Evolutionary conservation across 1,140 invertebrate species (phyloP), one percentile per base, ranked within the genome.

Genomic region (Contarinia nasturtii): DNA sequence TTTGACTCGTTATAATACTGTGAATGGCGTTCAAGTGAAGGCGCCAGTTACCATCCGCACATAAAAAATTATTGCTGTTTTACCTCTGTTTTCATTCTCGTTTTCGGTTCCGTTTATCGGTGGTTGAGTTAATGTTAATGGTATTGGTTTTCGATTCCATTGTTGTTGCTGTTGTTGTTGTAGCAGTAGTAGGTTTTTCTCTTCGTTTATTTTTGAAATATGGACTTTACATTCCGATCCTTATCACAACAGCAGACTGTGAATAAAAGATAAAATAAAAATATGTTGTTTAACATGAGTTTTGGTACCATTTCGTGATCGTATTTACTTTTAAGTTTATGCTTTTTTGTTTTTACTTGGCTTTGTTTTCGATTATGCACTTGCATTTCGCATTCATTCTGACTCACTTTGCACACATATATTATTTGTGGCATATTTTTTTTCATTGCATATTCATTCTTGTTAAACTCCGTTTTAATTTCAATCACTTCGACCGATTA

Each of bases 201-300:
- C 12, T 44, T 21, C 42, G 12, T 44, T 15, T 18, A 44, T 44
- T 44, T 44, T 44, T 18, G 17, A 20, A 18, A 44, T 44, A 44
- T 27, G 42, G 20, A 44, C 20, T 44, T 17, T 15, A n/a, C 14
- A n/a, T 21, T 15, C 20, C 20, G 12, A 18, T 44, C 14, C 17
- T 27, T 14, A 18, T 44, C 37, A 46, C 37, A 46, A 33, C 41
- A 19, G 37, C 33, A 38, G 46, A 47, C 38, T 42, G 46, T 42
- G 41, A 42, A 42, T 42, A 48, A 48, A 48, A 15, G 46, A 42
- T 33, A 48, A 48, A 34, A 42, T 21, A 18, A 33, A 48, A 38
- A 20, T 41, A 48, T 45, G 27, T 10, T 5, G 27, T 27, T 10
- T 10, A 10, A 27, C 27, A 27, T 27, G 27, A 21, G 15, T 45